Evolutionary conservation across 1,140 invertebrate genomes (phyloP), one percentile per base, ranked within the genome.

Genomic region (Cydia fagiglandana): DNA sequence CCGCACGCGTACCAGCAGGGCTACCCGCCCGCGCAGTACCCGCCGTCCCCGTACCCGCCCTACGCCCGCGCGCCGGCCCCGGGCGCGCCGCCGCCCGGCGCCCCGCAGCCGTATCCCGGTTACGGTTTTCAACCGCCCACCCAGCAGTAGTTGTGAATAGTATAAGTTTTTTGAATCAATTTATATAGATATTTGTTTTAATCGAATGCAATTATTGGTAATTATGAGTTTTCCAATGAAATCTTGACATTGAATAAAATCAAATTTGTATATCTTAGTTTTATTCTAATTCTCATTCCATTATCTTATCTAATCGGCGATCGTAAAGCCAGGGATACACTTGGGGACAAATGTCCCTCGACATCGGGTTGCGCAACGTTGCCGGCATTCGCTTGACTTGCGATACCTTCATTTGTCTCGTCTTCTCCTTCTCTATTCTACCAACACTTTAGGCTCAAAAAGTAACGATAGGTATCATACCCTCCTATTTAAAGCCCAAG

Each of bases 41-140:
- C 91, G 17, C 91, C 91, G 0, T 89, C 91, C 1, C 89, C 93
- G 5, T 93, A 93, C 76, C 92, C 92, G 24, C 92, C 92, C 24
- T 93, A 93, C 80, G 86, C 93, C 38, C 82, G 93, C 3, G 89
- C 93, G 7, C 93, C 93, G 1, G 90, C 91, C 13, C 91, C 93
- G 15, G 91, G 91, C 34, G 91, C 89, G n/a, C 92, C 92, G 1
- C 93, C 93, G 0, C 92, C 93, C 9, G 88, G 85, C 50, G 84
- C 84, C 10, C 89, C 93, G 5, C 93, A 93, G 75, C 87, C 88
- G 45, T 93, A 93, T 78, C 91, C 91, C 45, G 93, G 92, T 13
- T 93, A 93, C 78, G 88, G 91, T n/a, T 93, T 93, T 74, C 93
- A 93, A 81, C 92, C 93, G 30, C 91, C 93, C 17, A 88, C 90